Percentiles rank a stretch among this genome's conserved stretches.
Evolutionary conservation across 2,113 vertebrate genomes (phyloP).

Genomic region (Dendrocopos noguchii): DNA sequence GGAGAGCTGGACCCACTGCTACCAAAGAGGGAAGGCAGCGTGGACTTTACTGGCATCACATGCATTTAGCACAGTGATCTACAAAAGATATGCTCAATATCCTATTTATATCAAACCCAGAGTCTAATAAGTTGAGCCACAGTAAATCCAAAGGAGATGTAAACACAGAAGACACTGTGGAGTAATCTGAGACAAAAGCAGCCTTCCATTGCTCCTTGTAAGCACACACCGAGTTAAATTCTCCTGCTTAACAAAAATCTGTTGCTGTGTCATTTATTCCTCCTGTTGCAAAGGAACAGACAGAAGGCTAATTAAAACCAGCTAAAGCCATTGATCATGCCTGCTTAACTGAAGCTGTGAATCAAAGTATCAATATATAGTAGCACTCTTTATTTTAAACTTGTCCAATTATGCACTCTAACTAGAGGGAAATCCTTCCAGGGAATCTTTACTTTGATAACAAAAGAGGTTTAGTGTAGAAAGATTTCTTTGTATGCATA

Average conservation of each 20-base stretch:
- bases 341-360: neutral
- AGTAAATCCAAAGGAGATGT: neutral
- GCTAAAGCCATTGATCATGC: neutral
- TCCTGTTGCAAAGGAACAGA: neutral
- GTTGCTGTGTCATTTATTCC: neutral
- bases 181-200: neutral
- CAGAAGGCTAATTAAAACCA: neutral
- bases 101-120: neutral
- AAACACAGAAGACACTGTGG: neutral
- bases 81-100: neutral
- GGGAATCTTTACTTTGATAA: too few species aligned
- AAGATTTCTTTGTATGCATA: neutral
- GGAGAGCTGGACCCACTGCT: neutral
- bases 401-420: neutral
- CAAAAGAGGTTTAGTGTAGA: too few species aligned
- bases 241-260: neutral
- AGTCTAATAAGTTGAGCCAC: neutral
- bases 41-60: neutral
- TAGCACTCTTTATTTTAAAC: neutral
- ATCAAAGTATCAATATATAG: neutral
- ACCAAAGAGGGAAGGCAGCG: neutral
- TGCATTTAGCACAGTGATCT: neutral
- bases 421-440: neutral
- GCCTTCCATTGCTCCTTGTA: neutral
- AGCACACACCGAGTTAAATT: neutral